phyloP scores from a whole-genome alignment of 2,113 vertebrate species.

The Morone chrysops region DNA sequence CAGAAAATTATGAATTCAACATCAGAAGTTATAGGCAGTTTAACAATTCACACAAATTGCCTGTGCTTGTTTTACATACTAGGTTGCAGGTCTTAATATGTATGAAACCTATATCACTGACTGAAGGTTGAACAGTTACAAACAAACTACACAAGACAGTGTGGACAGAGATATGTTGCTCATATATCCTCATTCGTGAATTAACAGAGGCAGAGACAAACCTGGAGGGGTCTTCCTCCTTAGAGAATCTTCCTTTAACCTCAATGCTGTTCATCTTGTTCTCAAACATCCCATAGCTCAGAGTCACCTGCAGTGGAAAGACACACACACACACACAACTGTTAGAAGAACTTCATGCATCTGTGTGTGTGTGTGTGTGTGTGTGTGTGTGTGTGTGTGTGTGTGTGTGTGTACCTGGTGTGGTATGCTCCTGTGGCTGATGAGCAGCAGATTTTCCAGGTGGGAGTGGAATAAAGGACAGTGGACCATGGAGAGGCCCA shows the following conservation, averaged over 20 bases:
- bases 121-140: not conserved
- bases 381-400: not conserved
- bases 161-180: not conserved
- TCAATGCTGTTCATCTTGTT: constrained; percentile 91
- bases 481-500: constrained; percentile 87
- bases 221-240: constrained; percentile 91
- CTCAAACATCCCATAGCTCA: constrained; percentile 93
- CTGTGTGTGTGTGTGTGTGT: not conserved
- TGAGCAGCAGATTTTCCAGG: constrained; percentile 91
- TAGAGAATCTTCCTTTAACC: constrained; percentile 87
- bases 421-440: constrained; percentile 79
- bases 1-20: not conserved
- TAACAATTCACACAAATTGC: not conserved
- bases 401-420: constrained; percentile 51
- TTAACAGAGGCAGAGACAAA: constrained; percentile 26
- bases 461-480: constrained; percentile 92
- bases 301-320: constrained; percentile 86
- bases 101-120: not conserved
- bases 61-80: not conserved
- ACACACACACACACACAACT: not conserved
- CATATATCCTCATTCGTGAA: not conserved
- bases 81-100: too few relatives aligned
- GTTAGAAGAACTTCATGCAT: not conserved
- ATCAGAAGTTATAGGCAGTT: not conserved
- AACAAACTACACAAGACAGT: not conserved